Percentiles rank a stretch among this genome's conserved stretches.
These are phyloP conservation scores for Leucophenga maculata DNA, from an alignment of 2,888 invertebrate genomes.

Conservation along the genomic window DNA sequence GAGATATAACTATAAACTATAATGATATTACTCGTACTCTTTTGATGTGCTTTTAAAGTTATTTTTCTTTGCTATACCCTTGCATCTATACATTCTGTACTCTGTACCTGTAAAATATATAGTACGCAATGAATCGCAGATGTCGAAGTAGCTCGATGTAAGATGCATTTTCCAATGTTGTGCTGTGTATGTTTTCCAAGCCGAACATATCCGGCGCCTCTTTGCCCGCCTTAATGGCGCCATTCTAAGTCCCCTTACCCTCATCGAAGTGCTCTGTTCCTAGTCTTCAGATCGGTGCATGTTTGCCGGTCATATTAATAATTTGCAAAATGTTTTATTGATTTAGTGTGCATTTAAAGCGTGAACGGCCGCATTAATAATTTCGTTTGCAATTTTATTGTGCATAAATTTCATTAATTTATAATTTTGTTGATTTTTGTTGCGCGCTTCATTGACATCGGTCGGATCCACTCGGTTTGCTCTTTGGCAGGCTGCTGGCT, in stretches of 20 bases:
- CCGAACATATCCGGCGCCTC: slow-evolving; percentile 68
- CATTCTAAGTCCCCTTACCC: slow-evolving; percentile 34
- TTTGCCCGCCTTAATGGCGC: slow-evolving; percentile 36
- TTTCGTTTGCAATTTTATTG: slow-evolving; percentile 73
- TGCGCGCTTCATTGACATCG: slow-evolving; percentile 44
- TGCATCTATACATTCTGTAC: too few relatives aligned
- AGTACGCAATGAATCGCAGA: slow-evolving; percentile 30
- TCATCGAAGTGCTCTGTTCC: not conserved
- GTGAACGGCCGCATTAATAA: slow-evolving; percentile 73
- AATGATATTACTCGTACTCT: too few relatives aligned
- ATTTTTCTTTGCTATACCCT: too few relatives aligned
- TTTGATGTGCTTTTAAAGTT: too few relatives aligned
- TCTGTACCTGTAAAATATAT: too few relatives aligned
- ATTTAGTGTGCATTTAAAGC: slow-evolving; percentile 73
- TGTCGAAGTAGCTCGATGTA: slow-evolving; percentile 40
- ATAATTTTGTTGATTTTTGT: slow-evolving; percentile 72
- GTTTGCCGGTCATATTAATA: slow-evolving; percentile 53
- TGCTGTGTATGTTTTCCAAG: slow-evolving; percentile 53
- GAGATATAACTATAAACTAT: too few relatives aligned
- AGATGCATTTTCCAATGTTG: slow-evolving; percentile 42
- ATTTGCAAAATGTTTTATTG: slow-evolving; percentile 63
- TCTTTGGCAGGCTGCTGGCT: not conserved
- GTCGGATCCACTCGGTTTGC: slow-evolving; percentile 39
- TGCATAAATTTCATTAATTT: slow-evolving; percentile 73
- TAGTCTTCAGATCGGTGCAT: slow-evolving; percentile 34